These are phyloP conservation scores for Drosophila meridiana DNA, from an alignment of 2,888 invertebrate species.

Conservation along the genomic window DNA sequence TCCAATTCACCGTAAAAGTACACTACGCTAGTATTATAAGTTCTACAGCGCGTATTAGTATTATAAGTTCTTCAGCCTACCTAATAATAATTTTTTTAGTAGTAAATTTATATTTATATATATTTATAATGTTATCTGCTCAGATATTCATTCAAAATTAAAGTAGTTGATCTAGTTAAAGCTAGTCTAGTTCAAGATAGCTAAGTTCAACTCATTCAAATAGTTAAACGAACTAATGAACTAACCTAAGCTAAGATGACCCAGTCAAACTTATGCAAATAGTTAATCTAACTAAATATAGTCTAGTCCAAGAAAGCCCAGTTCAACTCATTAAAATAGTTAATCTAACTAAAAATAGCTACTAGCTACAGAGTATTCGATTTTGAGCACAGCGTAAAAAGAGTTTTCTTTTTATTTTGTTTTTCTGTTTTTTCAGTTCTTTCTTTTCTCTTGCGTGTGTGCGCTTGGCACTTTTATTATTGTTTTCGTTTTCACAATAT, in stretches of 20 bases:
- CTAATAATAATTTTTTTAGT: too few relatives aligned
- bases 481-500: slow-evolving; percentile 65
- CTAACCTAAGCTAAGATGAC: too few relatives aligned
- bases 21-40: background rate
- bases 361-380: slow-evolving; percentile 7
- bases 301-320: background rate
- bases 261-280: too few relatives aligned
- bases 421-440: background rate
- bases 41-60: too few relatives aligned
- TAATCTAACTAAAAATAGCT: background rate
- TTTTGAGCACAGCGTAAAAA: background rate
- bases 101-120: too few relatives aligned
- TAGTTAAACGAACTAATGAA: too few relatives aligned
- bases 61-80: too few relatives aligned
- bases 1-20: background rate
- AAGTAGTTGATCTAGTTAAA: too few relatives aligned
- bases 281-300: too few relatives aligned
- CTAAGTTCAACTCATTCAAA: too few relatives aligned
- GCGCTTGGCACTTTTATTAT: slow-evolving; percentile 59
- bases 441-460: slow-evolving; percentile 18
- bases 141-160: background rate
- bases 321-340: background rate
- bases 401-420: slow-evolving; percentile 8
- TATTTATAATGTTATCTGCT: too few relatives aligned
- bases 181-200: too few relatives aligned